Evolutionary conservation across 1,140 invertebrate genomes (phyloP).

Genomic region (Akabosia matsudoensis): DNA sequence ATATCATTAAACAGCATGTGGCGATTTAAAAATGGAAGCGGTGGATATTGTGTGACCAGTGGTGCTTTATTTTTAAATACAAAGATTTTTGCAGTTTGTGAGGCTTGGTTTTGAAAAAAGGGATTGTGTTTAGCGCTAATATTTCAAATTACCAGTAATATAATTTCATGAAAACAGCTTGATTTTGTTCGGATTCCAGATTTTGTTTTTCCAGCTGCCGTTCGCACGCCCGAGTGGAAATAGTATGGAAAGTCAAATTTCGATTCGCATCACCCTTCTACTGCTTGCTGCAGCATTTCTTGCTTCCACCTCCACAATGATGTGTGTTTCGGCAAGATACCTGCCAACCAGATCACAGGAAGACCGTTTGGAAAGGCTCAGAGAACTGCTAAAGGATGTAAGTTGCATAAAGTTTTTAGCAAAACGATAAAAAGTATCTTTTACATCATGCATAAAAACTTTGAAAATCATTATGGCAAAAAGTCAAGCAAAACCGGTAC

Average conservation of each 20-base stretch:
- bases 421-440: background rate
- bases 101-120: no score
- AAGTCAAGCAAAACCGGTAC: no score
- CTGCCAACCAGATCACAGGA: slow-evolving; percentile 58
- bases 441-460: no score
- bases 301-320: slow-evolving; percentile 28
- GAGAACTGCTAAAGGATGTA: slow-evolving; percentile 60
- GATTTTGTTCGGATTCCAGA: background rate
- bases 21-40: no score
- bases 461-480: no score
- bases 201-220: background rate
- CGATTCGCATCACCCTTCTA: slow-evolving; percentile 14
- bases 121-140: no score
- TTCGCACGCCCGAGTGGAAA: background rate
- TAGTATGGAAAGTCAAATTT: slow-evolving; percentile 15
- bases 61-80: no score
- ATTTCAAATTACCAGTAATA: no score
- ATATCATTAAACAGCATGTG: no score
- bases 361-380: slow-evolving; percentile 58
- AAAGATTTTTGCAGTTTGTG: no score
- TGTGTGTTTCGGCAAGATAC: slow-evolving; percentile 53
- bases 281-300: slow-evolving; percentile 32
- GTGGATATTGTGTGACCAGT: no score
- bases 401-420: slow-evolving; percentile 46
- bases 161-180: no score